Conservation (phyloP, 1,140 invertebrate species). For the Tetramorium parvispinum region DNA sequence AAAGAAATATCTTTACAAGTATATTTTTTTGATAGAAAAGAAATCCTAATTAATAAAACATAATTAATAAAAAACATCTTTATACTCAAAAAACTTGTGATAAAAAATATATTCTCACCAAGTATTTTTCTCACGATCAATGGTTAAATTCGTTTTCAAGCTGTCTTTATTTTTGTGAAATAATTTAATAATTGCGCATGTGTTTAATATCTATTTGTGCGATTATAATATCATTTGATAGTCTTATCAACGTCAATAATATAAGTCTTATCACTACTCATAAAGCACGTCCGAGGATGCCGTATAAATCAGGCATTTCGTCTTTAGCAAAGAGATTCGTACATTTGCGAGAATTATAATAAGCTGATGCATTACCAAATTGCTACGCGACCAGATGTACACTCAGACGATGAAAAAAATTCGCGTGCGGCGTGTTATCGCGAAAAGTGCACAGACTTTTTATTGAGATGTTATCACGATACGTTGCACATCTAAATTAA, state of each 20-base stretch:
- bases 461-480: not conserved
- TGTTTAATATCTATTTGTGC: not conserved
- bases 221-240: no score
- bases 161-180: not conserved
- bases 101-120: not conserved
- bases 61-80: not conserved
- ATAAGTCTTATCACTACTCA: not conserved
- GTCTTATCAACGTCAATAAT: no score
- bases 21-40: not conserved
- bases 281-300: not conserved
- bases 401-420: not conserved
- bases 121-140: not conserved
- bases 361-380: slow-evolving; percentile 23
- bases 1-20: not conserved
- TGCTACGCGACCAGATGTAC: not conserved
- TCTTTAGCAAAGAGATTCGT: not conserved
- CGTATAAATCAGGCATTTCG: not conserved
- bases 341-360: not conserved
- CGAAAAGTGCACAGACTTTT: slow-evolving; percentile 1
- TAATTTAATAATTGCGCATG: not conserved
- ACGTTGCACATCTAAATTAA: not conserved
- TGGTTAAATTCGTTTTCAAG: not conserved
- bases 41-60: not conserved
- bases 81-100: no score
- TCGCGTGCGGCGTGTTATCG: not conserved